Base-by-base conservation (phyloP, 2,888 invertebrate species). In the Alentia gelatinosa region DNA sequence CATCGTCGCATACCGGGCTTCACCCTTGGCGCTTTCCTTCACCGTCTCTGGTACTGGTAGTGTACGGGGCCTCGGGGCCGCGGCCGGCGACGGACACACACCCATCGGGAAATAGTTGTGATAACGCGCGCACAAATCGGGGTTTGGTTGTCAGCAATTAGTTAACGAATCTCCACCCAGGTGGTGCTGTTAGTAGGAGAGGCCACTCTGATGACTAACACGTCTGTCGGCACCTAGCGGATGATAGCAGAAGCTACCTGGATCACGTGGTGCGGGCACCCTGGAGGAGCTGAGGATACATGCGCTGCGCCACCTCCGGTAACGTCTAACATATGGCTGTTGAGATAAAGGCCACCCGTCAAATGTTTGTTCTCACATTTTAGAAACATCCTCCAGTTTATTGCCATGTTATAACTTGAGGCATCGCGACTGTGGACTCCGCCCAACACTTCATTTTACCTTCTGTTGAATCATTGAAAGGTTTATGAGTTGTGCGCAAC, bases 41-140 rank as follows among this genome's bases (percentile, higher is more conserved):
- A 56, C 56, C 5, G n/a, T n/a, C 56, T 12, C 68, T 12, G 68
- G 30, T 68, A 68, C 30, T 4, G 68, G 12, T 68, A 30, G 68
- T 68, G 30, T 4, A 68, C 30, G 68, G 68, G 68, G 68, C 68
- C 68, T 12, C n/a, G 26, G 68, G n/a, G 68, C 68, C 68, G 26
- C 68, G 30, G 30, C 30, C 68, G 68, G 30, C 68, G 68, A 68
- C 68, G 68, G 68, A 68, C 68, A 26, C 33, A 1, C 37, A 19
- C 83, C 83, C 40, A 40, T 37, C 23, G 83, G 37, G 83, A 39
- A 83, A 83, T 83, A 83, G 39, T 83, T 83, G 35, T 26, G 83
- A 83, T 83, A 83, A 83, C 83, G 83, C 37, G 83, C 37, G 83
- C 83, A 83, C 83, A 83, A 83, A 83, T 83, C 83, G 83, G 39